A percentile compares a stretch with the other conserved stretches of the same genome.
phyloP scores from a whole-genome alignment of 2,113 vertebrate species.

The Cranoglanis bouderius region DNA sequence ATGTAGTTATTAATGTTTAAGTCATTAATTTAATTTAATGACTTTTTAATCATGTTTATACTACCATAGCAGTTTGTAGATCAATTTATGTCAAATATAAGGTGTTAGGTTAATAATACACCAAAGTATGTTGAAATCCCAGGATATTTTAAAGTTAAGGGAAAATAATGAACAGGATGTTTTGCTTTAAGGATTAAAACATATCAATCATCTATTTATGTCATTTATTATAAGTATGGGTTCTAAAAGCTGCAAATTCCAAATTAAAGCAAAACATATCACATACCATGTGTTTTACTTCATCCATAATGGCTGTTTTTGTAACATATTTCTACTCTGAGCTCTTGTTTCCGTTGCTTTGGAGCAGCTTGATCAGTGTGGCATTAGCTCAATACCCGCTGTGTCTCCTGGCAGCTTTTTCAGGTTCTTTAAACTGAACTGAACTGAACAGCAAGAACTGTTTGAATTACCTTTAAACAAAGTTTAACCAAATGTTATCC shows the following conservation, averaged over 20 bases:
- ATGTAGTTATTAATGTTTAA: neutral
- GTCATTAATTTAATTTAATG: no score
- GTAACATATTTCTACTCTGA: constrained; percentile 10
- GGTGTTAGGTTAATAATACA: neutral
- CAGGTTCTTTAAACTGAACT: constrained; percentile 14
- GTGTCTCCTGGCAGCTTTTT: neutral
- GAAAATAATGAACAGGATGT: neutral
- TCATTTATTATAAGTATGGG: constrained; percentile 9
- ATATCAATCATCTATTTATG: constrained; percentile 36
- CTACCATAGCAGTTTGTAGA: neutral
- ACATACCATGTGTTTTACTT: constrained; percentile 30
- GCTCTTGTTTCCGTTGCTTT: constrained; percentile 18
- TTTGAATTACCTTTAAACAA: constrained; percentile 42
- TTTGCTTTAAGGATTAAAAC: constrained; percentile 14
- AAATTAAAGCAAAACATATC: constrained; percentile 42
- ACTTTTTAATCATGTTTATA: no score
- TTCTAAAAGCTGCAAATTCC: constrained; percentile 27
- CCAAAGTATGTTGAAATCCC: neutral
- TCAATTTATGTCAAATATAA: neutral
- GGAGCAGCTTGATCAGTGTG: constrained; percentile 11
- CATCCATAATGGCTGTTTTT: constrained; percentile 22
- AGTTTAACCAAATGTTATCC: constrained; percentile 51
- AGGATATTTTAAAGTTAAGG: neutral
- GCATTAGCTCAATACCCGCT: constrained; percentile 21
- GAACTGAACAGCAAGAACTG: constrained; percentile 20